These are phyloP conservation scores for Luperina testacea DNA, from an alignment of 2,888 invertebrate genomes.

Conservation along the genomic window DNA sequence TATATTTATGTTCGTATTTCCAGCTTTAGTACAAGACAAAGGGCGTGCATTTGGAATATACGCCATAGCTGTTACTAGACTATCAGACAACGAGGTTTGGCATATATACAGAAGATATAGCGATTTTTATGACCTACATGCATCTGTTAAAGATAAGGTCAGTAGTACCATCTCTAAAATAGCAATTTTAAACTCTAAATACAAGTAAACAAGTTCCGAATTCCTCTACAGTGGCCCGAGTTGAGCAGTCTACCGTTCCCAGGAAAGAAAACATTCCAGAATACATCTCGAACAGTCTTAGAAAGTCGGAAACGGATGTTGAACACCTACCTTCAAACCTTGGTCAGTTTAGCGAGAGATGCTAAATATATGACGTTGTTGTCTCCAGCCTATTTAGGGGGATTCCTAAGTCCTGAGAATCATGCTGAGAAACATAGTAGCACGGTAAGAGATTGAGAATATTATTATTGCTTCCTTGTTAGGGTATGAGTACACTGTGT, in stretches of 20 bases:
- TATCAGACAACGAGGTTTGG: slow-evolving; percentile 94
- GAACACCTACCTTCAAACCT: slow-evolving; percentile 94
- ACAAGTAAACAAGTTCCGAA: neutral
- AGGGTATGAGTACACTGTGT: neutral
- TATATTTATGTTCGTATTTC: slow-evolving; percentile 30
- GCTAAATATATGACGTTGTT: slow-evolving; percentile 82
- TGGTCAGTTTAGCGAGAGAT: slow-evolving; percentile 86
- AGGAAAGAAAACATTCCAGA: slow-evolving; percentile 98
- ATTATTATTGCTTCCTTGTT: neutral
- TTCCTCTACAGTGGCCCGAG: slow-evolving; percentile 92
- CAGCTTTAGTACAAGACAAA: slow-evolving; percentile 94
- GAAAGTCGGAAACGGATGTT: slow-evolving; percentile 95
- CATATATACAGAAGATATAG: slow-evolving; percentile 98
- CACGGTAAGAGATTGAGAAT: slow-evolving; percentile 74
- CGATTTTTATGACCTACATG: slow-evolving; percentile 97
- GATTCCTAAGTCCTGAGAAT: slow-evolving; percentile 86
- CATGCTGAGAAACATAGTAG: slow-evolving; percentile 85
- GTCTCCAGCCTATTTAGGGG: slow-evolving; percentile 84
- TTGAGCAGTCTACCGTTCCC: slow-evolving; percentile 95
- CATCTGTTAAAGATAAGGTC: slow-evolving; percentile 94
- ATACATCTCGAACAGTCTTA: slow-evolving; percentile 95
- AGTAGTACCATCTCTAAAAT: slow-evolving; percentile 9
- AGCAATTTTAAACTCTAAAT: slow-evolving; percentile 1
- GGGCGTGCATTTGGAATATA: slow-evolving; percentile 97
- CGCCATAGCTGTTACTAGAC: slow-evolving; percentile 94